Evolutionary conservation across 2,888 invertebrate species (phyloP), one percentile per base, ranked within the genome.

Genomic region (Cabera pusaria): DNA sequence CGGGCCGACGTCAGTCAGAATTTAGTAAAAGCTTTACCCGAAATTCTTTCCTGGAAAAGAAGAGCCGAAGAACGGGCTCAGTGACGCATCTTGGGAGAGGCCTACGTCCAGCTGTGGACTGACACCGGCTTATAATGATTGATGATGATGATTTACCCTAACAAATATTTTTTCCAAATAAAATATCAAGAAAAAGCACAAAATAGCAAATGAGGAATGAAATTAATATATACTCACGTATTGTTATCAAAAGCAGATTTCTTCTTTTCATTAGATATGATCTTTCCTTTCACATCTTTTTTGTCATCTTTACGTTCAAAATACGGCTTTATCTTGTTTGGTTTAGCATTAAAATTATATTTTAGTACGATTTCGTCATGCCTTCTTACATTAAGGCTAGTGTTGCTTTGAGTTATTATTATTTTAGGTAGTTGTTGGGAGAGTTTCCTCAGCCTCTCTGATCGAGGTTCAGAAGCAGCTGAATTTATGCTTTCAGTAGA

Each of bases 361-460:
- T 23, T 38, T 3, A 40, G 25, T 0, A 22, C 25, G 0, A 25
- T 25, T 7, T 45, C 41, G n/a, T 48, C 45, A 4, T 43, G 27
- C 7, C 37, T 34, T 34, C 55, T 21, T 20, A 44, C 36, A 32
- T 75, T 67, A 4, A 86, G 53, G 43, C 79, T 85, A 0, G 72
- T 70, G 19, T 66, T 75, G 39, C 86, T 86, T 27, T 84, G 75
- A 0, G 87, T 87, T 16, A 88, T 83, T 1, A 86, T 74, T 1
- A 88, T 88, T 48, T 77, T 87, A 0, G 87, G 87, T 3, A 87
- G 39, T 19, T 82, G 81, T 31, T 75, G 71, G 0, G 87, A 88
- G 0, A 87, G 27, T 43, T 67, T 81, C 11, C 85, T 64, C 5
- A 87, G 49, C 34, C 87, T 68, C 6, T 76, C 75, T 0, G 86